phyloP scores from a whole-genome alignment of 2,888 invertebrate genomes.

The Hydropsyche betteni region DNA sequence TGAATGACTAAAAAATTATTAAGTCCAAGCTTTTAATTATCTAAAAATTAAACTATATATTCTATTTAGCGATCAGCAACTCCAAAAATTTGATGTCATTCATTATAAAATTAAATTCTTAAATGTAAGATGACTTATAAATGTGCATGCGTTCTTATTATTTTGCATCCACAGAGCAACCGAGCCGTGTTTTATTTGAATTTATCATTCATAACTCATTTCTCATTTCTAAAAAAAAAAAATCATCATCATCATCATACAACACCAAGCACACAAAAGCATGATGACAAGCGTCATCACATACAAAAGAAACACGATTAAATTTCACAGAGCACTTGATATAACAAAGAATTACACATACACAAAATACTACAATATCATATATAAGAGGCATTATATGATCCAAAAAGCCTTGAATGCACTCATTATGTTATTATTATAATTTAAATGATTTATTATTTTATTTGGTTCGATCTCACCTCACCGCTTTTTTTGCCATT shows the following conservation, averaged over 20 bases:
- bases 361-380: not conserved
- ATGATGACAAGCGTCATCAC: slow-evolving; percentile 14
- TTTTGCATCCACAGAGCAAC: slow-evolving; percentile 48
- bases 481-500: slow-evolving; percentile 50
- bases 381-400: slow-evolving; percentile 5
- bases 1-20: too few relatives aligned
- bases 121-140: slow-evolving; percentile 22
- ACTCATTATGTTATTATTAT: slow-evolving; percentile 37
- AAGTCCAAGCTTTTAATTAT: too few relatives aligned
- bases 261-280: slow-evolving; percentile 16
- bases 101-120: not conserved
- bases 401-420: slow-evolving; percentile 27
- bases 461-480: slow-evolving; percentile 39
- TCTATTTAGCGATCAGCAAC: too few relatives aligned
- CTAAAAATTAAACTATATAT: too few relatives aligned
- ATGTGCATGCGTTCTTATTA: slow-evolving; percentile 39
- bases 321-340: too few relatives aligned
- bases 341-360: not conserved
- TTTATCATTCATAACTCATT: not conserved
- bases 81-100: not conserved
- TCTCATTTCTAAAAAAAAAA: not conserved
- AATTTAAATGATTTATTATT: slow-evolving; percentile 40
- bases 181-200: slow-evolving; percentile 27
- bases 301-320: too few relatives aligned
- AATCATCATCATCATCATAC: not conserved